Base-by-base conservation (phyloP, 2,113 vertebrate genomes). In the Pelecanoides urinatrix region DNA sequence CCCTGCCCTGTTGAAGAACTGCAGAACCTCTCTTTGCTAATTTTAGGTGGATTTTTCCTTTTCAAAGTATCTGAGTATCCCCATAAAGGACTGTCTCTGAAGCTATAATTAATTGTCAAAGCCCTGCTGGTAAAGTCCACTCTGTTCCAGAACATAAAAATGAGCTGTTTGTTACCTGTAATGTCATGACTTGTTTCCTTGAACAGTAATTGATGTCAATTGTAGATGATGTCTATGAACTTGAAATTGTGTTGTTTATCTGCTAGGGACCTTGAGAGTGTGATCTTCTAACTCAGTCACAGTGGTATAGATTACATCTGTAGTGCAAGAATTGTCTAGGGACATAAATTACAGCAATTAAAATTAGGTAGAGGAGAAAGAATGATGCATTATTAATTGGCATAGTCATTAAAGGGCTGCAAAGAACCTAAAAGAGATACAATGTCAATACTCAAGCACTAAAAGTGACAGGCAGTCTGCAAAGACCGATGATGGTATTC, bases 341-440 rank as follows among this genome's bases (percentile, higher is more conserved):
- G 96, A 96, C 94, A 94, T 97, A 96, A 98, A 98, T 98, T 95
- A 98, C 89, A 96, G 97, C 96, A 93, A 97, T 98, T 97, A 98
- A 97, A 97, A 97, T 91, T 95, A 95, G 96, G 92, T 92, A 92
- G 96, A 96, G 96, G 95, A 96, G 95, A 96, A 88, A 81, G 95
- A 93, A 96, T 94, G 82, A 97, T 96, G 78, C 85, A 96, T 98
- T 97, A 98, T 98, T 98, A 98, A 99, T 98, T 94, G 93, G 61
- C 86, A 90, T 86, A 96, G 88, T 98, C 98, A 97, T 99, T 98
- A 98, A 98, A 97, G 97, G 97, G 92, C 92, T 97, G 96, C 97
- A 85, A 95, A 95, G 90, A 94, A 95, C 94, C 88, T 96, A 53
- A 97, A 98, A 98, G 96, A 84, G 88, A 98, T 97, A 96, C 91